A percentile compares a stretch with the other conserved stretches of the same genome.
Evolutionary conservation across 2,888 invertebrate species (phyloP).

Genomic region (Cantharis rustica): DNA sequence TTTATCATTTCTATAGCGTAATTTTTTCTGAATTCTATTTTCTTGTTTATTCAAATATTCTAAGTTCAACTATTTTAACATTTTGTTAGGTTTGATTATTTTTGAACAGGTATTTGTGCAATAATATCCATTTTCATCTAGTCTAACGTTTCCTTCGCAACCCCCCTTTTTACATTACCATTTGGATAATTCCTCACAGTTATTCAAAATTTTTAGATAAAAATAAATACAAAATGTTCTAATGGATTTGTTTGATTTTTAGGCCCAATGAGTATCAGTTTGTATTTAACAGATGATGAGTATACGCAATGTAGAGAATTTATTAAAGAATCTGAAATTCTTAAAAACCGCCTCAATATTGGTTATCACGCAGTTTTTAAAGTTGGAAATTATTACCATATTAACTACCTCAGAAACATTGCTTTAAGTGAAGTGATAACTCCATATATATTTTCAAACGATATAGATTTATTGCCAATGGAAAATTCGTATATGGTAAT

Average conservation of each 20-base stretch:
- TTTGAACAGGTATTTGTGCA: too few relatives aligned
- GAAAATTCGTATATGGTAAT: constrained; percentile 75
- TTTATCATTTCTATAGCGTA: too few relatives aligned
- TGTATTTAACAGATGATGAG: constrained; percentile 89
- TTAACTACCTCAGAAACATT: constrained; percentile 87
- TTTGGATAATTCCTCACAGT: too few relatives aligned
- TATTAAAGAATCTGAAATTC: constrained; percentile 72
- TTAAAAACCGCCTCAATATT: constrained; percentile 77
- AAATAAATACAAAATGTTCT: not conserved
- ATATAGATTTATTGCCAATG: constrained; percentile 91
- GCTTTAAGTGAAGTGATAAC: constrained; percentile 80
- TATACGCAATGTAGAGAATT: constrained; percentile 78
- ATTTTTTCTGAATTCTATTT: too few relatives aligned
- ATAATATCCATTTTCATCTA: too few relatives aligned
- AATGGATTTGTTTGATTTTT: not conserved
- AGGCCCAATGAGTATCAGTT: constrained; percentile 84
- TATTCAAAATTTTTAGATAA: constrained; percentile 44
- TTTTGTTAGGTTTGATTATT: too few relatives aligned
- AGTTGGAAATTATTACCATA: constrained; percentile 87
- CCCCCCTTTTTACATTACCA: too few relatives aligned
- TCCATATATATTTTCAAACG: constrained; percentile 83
- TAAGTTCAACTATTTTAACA: too few relatives aligned
- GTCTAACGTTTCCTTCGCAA: too few relatives aligned
- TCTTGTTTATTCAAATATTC: too few relatives aligned
- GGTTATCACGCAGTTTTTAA: constrained; percentile 90